Base-by-base conservation (phyloP, 2,113 vertebrate species). In the Pseudolaguvia tuberculata region DNA sequence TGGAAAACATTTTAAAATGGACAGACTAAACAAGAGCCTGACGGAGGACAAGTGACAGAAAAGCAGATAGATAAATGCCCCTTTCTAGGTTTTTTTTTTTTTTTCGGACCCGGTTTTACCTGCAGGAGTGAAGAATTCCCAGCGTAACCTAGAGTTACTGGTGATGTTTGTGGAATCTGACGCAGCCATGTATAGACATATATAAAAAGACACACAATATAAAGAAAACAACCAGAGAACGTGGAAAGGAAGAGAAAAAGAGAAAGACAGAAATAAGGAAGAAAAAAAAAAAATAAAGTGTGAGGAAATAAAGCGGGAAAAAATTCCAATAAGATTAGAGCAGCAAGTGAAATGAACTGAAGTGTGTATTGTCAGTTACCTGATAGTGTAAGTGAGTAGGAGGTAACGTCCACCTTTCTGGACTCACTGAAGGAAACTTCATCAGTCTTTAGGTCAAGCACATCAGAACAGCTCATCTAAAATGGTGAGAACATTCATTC, bases 111-210 rank as follows among this genome's bases (percentile, higher is more conserved):
- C 45, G 45, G 39, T 17, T 90, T 93, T 94, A 94, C 93, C 93
- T 94, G 93, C 87, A 88, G 82, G 90, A 0, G 86, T 89, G 91
- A 94, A 94, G 92, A 94, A 93, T 84, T 87, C 90, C 79, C 87
- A 92, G 70, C 92, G 91, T 75, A 89, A 90, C 89, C 91, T 92
- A 90, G 79, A 85, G 90, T 92, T 94, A 70, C 55, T 50, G 83
- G 89, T 87, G 82, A 85, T 71, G 70, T 73, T 56, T 79, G 80
- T 58, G 31, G 72, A 72, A 39, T 81, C 81, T 83, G 76, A 61
- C 51, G 62, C 39, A 70, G 63, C 50, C 2, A 69, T 1, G 12
- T 15, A 20, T 6, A 45, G 7, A 62, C 4, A 62, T 10, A 35
- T 58, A 31, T 59, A 59, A 10, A 18, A 17, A 21, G 39, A 65